Conservation (phyloP, 2,113 vertebrate genomes). For the Tachysurus fulvidraco region DNA sequence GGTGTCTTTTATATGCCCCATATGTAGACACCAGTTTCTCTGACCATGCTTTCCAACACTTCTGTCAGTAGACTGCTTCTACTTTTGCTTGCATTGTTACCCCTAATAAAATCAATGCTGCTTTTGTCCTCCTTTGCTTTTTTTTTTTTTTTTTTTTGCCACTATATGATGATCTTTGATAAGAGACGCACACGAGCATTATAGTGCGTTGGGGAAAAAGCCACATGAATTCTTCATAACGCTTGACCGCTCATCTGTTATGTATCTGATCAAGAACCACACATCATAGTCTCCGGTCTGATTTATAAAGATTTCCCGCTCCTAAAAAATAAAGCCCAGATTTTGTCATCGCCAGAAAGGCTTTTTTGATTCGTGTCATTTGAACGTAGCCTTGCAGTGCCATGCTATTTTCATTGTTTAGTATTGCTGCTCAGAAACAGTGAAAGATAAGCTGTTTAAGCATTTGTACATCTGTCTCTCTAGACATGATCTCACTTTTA, state of each 20-base stretch:
- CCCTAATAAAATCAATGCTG: background rate
- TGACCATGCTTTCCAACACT: background rate
- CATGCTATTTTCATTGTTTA: background rate
- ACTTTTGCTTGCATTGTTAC: background rate
- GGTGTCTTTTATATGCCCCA: background rate
- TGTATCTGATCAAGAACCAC: background rate
- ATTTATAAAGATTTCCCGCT: background rate
- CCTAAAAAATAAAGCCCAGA: background rate
- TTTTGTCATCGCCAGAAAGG: background rate
- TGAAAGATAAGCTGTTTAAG: background rate
- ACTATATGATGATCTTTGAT: background rate
- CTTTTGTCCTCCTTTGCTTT: background rate
- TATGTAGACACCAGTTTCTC: background rate
- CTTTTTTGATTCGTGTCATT: background rate
- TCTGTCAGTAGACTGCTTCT: background rate
- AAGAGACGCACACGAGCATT: background rate
- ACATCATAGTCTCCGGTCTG: background rate
- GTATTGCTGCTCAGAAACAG: background rate
- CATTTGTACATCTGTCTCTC: conserved; percentile 17
- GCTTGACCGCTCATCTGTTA: background rate
- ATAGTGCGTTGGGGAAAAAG: background rate
- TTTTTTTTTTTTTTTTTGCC: background rate
- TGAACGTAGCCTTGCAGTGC: background rate
- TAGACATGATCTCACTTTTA: conserved; percentile 46
- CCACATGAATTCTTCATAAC: background rate